Evolutionary conservation across 1,140 invertebrate genomes (phyloP).

Genomic region (Propsilocerus akamusi): DNA sequence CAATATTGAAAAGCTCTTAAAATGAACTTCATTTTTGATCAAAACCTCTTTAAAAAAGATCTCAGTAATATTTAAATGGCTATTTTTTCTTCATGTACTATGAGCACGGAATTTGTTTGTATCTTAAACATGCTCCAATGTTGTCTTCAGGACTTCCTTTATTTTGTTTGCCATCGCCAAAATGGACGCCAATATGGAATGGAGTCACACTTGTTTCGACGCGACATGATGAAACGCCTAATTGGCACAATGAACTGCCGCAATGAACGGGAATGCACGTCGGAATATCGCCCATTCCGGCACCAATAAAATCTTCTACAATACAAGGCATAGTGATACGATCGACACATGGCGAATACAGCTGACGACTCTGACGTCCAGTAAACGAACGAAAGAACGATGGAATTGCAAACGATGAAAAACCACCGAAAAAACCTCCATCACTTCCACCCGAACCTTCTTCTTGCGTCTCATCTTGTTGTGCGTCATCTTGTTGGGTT

Average conservation of each 20-base stretch:
- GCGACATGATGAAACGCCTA: slow-evolving; percentile 33
- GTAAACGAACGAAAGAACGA: slow-evolving; percentile 13
- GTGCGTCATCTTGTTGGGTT: slow-evolving; percentile 14
- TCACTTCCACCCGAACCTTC: slow-evolving; percentile 23
- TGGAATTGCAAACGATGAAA: slow-evolving; percentile 12
- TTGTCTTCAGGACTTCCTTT: slow-evolving; percentile 57
- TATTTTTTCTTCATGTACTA: neutral
- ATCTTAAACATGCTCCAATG: slow-evolving; percentile 55
- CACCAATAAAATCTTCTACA: slow-evolving; percentile 51
- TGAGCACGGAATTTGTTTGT: slow-evolving; percentile 44
- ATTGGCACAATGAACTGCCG: slow-evolving; percentile 44
- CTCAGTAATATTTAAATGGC: too few species aligned
- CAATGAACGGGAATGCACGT: slow-evolving; percentile 43
- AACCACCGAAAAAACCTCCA: slow-evolving; percentile 6
- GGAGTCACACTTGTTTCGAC: slow-evolving; percentile 58
- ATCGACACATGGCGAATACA: slow-evolving; percentile 38
- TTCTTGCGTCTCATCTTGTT: slow-evolving; percentile 10
- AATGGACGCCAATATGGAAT: slow-evolving; percentile 57
- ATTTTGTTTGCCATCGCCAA: slow-evolving; percentile 36
- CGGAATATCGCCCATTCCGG: slow-evolving; percentile 14
- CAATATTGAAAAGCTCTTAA: too few species aligned
- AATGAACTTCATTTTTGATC: too few species aligned
- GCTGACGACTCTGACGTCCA: slow-evolving; percentile 14
- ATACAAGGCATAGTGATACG: slow-evolving; percentile 61
- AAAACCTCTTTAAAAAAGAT: too few species aligned